phyloP scores from a whole-genome alignment of 1,140 invertebrate species.

The Phymorhynchus buccinoides region DNA sequence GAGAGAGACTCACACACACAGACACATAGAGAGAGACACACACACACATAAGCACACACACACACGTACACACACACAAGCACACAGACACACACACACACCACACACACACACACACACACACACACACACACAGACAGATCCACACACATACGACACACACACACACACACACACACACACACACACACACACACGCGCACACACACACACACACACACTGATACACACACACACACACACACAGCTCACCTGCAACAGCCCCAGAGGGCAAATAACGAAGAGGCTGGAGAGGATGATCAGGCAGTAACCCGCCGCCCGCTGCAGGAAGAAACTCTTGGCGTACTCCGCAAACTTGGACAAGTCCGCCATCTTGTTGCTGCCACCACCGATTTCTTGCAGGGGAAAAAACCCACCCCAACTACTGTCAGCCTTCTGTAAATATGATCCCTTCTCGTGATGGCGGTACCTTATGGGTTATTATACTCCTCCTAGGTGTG shows the following conservation, averaged over 20 bases:
- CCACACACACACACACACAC: background rate
- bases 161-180: background rate
- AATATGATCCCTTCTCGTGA: background rate
- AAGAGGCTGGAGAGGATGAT: slow-evolving; percentile 37
- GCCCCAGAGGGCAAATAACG: slow-evolving; percentile 32
- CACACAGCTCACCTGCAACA: slow-evolving; percentile 30
- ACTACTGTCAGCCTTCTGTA: background rate
- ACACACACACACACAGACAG: background rate
- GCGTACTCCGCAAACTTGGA: slow-evolving; percentile 37
- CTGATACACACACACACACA: background rate
- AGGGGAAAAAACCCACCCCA: background rate
- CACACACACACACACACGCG: background rate
- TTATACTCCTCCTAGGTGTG: background rate
- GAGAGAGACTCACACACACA: background rate
- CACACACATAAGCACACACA: too few relatives aligned
- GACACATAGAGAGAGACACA: too few relatives aligned
- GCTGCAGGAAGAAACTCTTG: slow-evolving; percentile 37
- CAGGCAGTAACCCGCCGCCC: slow-evolving; percentile 22
- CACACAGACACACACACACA: background rate
- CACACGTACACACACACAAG: too few relatives aligned
- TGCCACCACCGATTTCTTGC: background rate
- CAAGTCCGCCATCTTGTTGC: slow-evolving; percentile 24
- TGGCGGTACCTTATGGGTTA: background rate
- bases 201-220: background rate
- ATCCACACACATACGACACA: background rate